Base-by-base conservation (phyloP, 2,113 vertebrate genomes). In the Excalfactoria chinensis region DNA sequence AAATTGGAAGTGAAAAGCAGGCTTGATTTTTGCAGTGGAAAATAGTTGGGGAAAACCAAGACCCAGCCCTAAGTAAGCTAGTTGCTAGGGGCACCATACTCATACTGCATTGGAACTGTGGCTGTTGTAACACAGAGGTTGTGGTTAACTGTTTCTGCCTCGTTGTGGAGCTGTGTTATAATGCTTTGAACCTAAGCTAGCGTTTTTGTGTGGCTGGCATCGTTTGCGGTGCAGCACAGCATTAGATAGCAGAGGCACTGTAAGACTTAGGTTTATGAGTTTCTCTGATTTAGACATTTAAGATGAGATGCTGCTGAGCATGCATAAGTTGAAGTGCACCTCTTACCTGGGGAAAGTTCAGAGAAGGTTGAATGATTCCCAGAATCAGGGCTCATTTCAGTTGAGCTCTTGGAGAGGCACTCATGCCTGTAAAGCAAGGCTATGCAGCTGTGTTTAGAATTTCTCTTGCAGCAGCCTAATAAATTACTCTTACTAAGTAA, bases 391-490 rank as follows among this genome's bases (percentile, higher is more conserved):
- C 59, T 76, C 10, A 23, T 69, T 66, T 69, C 40, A 80, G 2
- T 41, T 21, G 30, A 70, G 41, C 46, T 1, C 0, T 18, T 41
- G 75, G 34, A 67, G 53, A 34, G 46, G 11, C 28, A 32, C 34
- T 67, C 6, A 13, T 35, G 18, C 6, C 1, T 40, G 40, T 59
- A 48, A 72, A 81, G 64, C 44, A 69, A 90, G 26, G 51, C 60
- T 66, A 2, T 51, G 30, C 22, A n/a, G 22, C 43, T 1, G 0
- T 58, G 71, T 64, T 90, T 43, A 43, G 46, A 92, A 59, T 84
- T 81, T 81, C 19, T 18, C 40, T 86, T 84, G 81, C 43, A 90
- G 62, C 80, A 93, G 20, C 8, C 19, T 68, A 66, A 60, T 86
- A 56, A 62, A 37, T 25, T 37, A 30, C 17, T 76, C 40, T 82